Evolutionary conservation across 2,797 vertebrate genomes (phyloP).

Genomic region (Bradypus variegatus): DNA sequence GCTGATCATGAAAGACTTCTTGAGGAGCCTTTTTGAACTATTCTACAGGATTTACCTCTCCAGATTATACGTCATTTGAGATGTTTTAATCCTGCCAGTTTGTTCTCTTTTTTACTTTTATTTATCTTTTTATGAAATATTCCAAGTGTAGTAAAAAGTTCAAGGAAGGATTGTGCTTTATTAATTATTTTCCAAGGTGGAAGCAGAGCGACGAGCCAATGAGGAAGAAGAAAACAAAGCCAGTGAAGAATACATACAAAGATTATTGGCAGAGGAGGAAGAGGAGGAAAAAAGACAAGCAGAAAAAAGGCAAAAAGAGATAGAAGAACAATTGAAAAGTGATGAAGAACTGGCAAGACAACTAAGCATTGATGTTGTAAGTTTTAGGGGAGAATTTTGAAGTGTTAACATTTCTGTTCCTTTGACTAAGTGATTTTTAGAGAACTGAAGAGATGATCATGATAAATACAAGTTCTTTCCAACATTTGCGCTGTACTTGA

Average conservation of each 20-base stretch:
- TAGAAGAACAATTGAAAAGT: conserved; percentile 78
- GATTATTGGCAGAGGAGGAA: conserved; percentile 83
- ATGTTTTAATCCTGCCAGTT: neutral
- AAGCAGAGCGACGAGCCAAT: conserved; percentile 80
- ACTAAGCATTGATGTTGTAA: conserved; percentile 76
- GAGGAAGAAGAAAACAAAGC: conserved; percentile 86
- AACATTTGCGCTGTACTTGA: neutral
- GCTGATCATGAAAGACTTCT: neutral
- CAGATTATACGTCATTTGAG: neutral
- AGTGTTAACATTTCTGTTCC: neutral
- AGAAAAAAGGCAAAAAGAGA: conserved; percentile 73
- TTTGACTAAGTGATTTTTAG: neutral
- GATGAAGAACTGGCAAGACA: conserved; percentile 85
- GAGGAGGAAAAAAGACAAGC: conserved; percentile 74
- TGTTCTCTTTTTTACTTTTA: neutral
- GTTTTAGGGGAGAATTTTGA: conserved; percentile 27
- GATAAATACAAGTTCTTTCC: neutral
- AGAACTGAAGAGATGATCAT: neutral
- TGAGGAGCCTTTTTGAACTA: neutral
- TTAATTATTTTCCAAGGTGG: conserved; percentile 74
- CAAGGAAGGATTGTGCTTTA: neutral
- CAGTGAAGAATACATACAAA: conserved; percentile 88
- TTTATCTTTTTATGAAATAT: neutral
- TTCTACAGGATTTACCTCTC: neutral
- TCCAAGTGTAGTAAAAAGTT: neutral